Evolutionary conservation across 2,888 invertebrate species (phyloP).

Genomic region (Silvanus unidentatus): DNA sequence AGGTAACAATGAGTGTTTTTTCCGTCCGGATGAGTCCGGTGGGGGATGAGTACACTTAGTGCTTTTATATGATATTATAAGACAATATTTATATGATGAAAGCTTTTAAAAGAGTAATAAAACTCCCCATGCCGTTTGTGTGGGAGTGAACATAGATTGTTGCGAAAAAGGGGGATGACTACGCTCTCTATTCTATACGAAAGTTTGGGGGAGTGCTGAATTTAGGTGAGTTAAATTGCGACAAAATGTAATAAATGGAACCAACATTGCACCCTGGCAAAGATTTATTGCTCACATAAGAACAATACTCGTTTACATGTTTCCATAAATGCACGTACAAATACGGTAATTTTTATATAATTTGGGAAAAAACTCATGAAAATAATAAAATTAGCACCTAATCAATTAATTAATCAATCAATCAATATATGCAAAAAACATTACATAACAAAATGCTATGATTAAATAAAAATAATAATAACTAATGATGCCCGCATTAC

Average conservation of each 20-base stretch:
- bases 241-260: constrained; percentile 20
- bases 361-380: no score
- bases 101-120: constrained; percentile 41
- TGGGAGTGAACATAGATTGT: neutral
- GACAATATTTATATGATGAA: constrained; percentile 41
- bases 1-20: constrained; percentile 22
- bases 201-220: neutral
- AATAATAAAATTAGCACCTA: no score
- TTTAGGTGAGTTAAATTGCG: constrained; percentile 16
- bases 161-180: neutral
- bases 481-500: no score
- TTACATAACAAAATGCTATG: no score
- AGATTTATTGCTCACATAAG: constrained; percentile 12
- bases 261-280: constrained; percentile 12
- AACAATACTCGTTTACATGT: neutral
- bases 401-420: no score
- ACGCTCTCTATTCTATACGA: neutral
- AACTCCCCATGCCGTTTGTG: constrained; percentile 22
- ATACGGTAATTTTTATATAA: no score
- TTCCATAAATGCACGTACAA: no score
- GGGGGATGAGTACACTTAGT: constrained; percentile 20
- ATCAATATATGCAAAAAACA: no score
- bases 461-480: no score
- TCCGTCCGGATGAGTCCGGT: constrained; percentile 20
- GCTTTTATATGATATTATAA: constrained; percentile 38